Percentiles rank a stretch among this genome's conserved stretches.
Evolutionary conservation across 2,888 invertebrate genomes (phyloP).

Genomic region (Hydroisotoma schaefferi): DNA sequence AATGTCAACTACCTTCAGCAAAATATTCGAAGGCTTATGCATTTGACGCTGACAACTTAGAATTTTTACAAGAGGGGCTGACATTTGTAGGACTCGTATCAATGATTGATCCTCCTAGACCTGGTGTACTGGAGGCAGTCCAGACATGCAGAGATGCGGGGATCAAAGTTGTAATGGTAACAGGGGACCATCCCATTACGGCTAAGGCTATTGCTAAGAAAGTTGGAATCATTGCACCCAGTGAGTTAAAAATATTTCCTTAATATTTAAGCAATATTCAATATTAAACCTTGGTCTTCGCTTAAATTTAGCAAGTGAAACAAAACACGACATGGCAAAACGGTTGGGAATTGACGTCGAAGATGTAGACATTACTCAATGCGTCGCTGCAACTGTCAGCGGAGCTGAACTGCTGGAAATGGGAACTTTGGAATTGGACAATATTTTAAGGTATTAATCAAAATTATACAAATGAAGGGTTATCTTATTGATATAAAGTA

Average conservation of each 20-base stretch:
- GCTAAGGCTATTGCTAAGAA: constrained; percentile 70
- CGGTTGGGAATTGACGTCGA: constrained; percentile 57
- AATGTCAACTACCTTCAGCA: constrained; percentile 52
- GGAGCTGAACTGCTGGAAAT: constrained; percentile 54
- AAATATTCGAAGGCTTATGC: constrained; percentile 57
- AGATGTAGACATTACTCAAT: constrained; percentile 55
- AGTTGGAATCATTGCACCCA: constrained; percentile 67
- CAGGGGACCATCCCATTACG: constrained; percentile 73
- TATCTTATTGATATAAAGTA: too few species aligned
- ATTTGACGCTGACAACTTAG: constrained; percentile 61
- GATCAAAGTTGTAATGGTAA: constrained; percentile 43
- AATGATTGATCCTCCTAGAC: constrained; percentile 69
- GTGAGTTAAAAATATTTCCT: too few species aligned
- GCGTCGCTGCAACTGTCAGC: constrained; percentile 59
- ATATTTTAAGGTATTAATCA: constrained; percentile 49
- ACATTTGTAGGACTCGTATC: constrained; percentile 65
- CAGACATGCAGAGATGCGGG: constrained; percentile 66
- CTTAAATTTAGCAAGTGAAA: constrained; percentile 56
- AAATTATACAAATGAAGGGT: too few species aligned
- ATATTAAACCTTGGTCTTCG: too few species aligned
- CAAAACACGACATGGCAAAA: constrained; percentile 68
- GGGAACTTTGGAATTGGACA: constrained; percentile 50
- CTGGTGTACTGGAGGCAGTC: constrained; percentile 65
- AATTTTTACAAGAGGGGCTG: constrained; percentile 65
- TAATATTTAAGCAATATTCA: too few species aligned